Conservation (phyloP, 2,888 invertebrate genomes). For the Drosophila differens region DNA sequence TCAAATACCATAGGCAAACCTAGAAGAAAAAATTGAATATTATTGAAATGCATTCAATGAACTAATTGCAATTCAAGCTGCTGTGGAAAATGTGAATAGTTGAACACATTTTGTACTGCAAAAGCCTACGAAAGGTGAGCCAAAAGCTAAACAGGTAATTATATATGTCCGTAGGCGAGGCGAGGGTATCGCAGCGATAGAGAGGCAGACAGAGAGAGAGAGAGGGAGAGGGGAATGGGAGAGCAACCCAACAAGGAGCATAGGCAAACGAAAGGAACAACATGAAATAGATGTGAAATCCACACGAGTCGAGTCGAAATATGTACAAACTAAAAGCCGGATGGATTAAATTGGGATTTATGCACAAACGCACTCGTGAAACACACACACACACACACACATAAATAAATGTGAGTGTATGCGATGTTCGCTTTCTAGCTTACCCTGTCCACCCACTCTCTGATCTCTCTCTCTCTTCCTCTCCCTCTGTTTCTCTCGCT, state of each 20-base stretch:
- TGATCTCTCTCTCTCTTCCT: no score
- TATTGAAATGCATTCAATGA: not conserved
- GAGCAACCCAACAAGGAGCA: constrained; percentile 2
- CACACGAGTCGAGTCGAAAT: constrained; percentile 38
- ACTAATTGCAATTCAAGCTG: not conserved
- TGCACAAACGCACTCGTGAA: constrained; percentile 69
- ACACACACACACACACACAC: not conserved
- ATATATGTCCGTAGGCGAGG: constrained; percentile 21
- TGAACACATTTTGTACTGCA: not conserved
- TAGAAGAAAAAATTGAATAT: not conserved
- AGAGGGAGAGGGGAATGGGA: not conserved
- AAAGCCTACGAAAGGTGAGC: not conserved
- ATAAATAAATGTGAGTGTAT: constrained; percentile 4
- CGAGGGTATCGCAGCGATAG: constrained; percentile 3
- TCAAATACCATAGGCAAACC: no score
- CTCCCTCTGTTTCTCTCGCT: no score
- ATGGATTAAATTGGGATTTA: constrained; percentile 75
- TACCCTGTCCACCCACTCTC: constrained; percentile 2
- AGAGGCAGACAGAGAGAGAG: not conserved
- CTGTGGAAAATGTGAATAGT: not conserved
- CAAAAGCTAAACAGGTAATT: constrained; percentile 16
- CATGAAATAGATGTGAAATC: constrained; percentile 10
- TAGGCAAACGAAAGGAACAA: not conserved
- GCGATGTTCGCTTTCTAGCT: constrained; percentile 21
- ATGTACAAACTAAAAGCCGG: constrained; percentile 72